Evolutionary conservation across 2,888 invertebrate genomes (phyloP).

Genomic region (Morinoia aosen): DNA sequence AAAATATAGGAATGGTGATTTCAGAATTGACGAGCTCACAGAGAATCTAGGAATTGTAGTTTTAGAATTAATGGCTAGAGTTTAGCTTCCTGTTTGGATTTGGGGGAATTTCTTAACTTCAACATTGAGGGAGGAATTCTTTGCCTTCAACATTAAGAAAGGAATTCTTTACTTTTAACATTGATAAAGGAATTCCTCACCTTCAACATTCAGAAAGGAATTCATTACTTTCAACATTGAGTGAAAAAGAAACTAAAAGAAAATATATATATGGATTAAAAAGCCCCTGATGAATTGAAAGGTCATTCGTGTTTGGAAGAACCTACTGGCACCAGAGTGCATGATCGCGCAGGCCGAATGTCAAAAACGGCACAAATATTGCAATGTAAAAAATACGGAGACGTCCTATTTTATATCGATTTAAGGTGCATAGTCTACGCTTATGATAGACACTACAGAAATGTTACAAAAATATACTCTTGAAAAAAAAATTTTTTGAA

Average conservation of each 20-base stretch:
- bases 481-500: background rate
- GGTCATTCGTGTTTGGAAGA: background rate
- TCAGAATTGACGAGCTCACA: background rate
- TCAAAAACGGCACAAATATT: background rate
- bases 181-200: no score
- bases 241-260: background rate
- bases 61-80: background rate
- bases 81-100: background rate
- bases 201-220: no score
- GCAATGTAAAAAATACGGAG: background rate
- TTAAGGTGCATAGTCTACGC: background rate
- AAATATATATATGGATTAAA: background rate
- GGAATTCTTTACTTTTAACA: no score
- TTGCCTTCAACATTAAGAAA: no score
- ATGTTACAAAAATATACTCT: background rate
- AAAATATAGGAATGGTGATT: background rate
- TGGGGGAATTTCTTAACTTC: background rate
- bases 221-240: no score
- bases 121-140: background rate
- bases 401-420: background rate
- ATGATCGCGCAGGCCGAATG: background rate
- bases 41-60: background rate
- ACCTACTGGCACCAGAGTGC: background rate
- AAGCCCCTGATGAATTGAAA: background rate
- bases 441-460: background rate